Evolutionary conservation across 1,140 invertebrate species (phyloP), one percentile per base, ranked within the genome.

Genomic region (Rhizoglyphus robini): DNA sequence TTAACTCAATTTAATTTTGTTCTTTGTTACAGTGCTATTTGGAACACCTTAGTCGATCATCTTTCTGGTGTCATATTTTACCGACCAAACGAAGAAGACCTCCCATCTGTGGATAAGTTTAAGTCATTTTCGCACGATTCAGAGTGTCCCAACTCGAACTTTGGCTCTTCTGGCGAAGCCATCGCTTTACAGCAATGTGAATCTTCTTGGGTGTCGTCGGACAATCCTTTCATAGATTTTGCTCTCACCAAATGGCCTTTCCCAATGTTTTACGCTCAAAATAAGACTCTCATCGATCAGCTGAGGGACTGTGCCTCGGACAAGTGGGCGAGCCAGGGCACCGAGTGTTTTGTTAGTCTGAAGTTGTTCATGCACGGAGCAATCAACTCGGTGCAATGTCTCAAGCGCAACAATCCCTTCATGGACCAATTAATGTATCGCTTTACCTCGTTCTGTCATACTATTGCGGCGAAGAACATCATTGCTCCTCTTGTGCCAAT

Each of bases 391-490:
- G 8, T 25, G 29, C 48, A 27, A 3, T 51, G 48, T 27, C 11
- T 51, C 23, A 4, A 51, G 13, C 48, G 48, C 3, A 51, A 23
- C 29, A 8, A 51, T 20, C 13, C 15, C 29, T 13, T 23, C 13
- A n/a, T 51, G n/a, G 48, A 51, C n/a, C 13, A 13, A 27, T 13
- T 51, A 2, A 23, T 11, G 11, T 41, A 11, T 41, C 36, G 36
- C 8, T 11, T 8, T 41, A 51, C 15, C 11, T n/a, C 23, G 11
- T 87, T 84, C 67, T 96, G 91, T 77, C 89, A 94, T 51, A 87
- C 89, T 0, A 73, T 96, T 4, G 86, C 87, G 32, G 88, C 88
- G 74, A 77, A 80, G 51, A 96, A 93, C 79, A 77, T 88, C 1
- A 83, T 83, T 73, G 80, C 80, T 30, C 81, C 82, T 23, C 72